Percentiles rank a stretch among this genome's conserved stretches.
These are phyloP conservation scores for Brachionus asplanchnoidis DNA, from an alignment of 1,140 invertebrate genomes.

Conservation along the genomic window DNA sequence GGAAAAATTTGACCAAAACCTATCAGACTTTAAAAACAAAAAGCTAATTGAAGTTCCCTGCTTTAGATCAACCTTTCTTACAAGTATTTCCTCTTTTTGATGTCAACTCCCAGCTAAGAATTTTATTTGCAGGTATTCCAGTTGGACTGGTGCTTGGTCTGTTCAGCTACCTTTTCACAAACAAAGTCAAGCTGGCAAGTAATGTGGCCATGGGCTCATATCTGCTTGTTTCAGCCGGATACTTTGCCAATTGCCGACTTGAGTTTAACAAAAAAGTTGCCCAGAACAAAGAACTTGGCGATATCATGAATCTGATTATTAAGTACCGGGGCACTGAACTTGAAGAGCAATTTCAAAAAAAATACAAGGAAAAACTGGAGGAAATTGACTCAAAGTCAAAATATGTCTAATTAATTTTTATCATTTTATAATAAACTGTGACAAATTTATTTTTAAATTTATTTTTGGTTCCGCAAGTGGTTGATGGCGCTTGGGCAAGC, in stretches of 20 bases:
- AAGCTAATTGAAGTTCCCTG: slow-evolving; percentile 11
- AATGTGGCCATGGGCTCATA: slow-evolving; percentile 29
- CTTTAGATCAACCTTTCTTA: slow-evolving; percentile 40
- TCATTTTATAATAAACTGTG: background rate
- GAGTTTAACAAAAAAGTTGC: slow-evolving; percentile 25
- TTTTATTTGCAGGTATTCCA: slow-evolving; percentile 24
- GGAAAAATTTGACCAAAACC: slow-evolving; percentile 31
- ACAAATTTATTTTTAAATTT: background rate
- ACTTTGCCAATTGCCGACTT: slow-evolving; percentile 15
- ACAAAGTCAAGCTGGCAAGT: background rate
- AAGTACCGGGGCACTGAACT: slow-evolving; percentile 39
- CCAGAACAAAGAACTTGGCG: slow-evolving; percentile 37
- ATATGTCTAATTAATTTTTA: background rate
- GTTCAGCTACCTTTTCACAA: slow-evolving; percentile 8
- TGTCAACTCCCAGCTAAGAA: background rate
- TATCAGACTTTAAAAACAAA: slow-evolving; percentile 25
- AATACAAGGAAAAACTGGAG: slow-evolving; percentile 38
- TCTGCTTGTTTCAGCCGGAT: background rate
- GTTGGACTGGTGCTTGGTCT: background rate
- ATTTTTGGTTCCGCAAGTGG: background rate
- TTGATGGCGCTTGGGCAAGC: background rate
- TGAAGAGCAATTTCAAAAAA: slow-evolving; percentile 34
- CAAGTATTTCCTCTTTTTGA: background rate
- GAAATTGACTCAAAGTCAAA: slow-evolving; percentile 36
- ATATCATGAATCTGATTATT: slow-evolving; percentile 36